A percentile compares a stretch with the other conserved stretches of the same genome.
phyloP scores from a whole-genome alignment of 2,797 vertebrate genomes.

The Scolopax bukidnonensis region DNA sequence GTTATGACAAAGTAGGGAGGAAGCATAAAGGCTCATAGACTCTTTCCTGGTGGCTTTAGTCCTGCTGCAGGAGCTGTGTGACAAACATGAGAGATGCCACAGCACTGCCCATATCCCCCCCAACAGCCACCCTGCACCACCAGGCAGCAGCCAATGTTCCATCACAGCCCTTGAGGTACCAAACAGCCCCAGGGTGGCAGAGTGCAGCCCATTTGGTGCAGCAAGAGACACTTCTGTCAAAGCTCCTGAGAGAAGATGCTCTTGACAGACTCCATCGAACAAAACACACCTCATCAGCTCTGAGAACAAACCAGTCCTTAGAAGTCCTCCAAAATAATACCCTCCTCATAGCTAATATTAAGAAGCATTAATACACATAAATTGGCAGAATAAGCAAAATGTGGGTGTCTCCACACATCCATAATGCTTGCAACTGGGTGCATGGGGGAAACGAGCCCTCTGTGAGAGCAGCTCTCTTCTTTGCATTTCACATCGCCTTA shows the following conservation, averaged over 20 bases:
- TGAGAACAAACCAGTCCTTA: not conserved
- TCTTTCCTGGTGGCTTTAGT: accelerated
- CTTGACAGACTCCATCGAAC: not conserved
- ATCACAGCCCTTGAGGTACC: not conserved
- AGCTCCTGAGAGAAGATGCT: not conserved
- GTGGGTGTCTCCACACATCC: accelerated
- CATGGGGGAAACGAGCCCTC: not conserved
- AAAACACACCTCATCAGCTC: not conserved
- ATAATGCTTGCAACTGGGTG: not conserved
- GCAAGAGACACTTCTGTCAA: not conserved
- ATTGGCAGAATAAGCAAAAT: not conserved
- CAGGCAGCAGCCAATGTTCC: not conserved
- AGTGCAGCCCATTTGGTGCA: not conserved
- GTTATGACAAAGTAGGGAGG: not conserved
- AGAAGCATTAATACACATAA: not conserved
- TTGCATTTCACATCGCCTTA: not conserved
- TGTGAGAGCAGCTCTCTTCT: not conserved
- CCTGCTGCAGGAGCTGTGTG: not conserved
- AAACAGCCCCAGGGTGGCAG: not conserved
- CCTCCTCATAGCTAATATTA: not conserved
- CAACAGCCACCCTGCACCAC: not conserved
- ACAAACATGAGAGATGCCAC: not conserved
- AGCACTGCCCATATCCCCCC: not conserved
- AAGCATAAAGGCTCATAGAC: accelerated
- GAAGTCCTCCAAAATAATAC: not conserved